phyloP scores from a whole-genome alignment of 2,113 vertebrate genomes.

The Eptesicus fuscus region DNA sequence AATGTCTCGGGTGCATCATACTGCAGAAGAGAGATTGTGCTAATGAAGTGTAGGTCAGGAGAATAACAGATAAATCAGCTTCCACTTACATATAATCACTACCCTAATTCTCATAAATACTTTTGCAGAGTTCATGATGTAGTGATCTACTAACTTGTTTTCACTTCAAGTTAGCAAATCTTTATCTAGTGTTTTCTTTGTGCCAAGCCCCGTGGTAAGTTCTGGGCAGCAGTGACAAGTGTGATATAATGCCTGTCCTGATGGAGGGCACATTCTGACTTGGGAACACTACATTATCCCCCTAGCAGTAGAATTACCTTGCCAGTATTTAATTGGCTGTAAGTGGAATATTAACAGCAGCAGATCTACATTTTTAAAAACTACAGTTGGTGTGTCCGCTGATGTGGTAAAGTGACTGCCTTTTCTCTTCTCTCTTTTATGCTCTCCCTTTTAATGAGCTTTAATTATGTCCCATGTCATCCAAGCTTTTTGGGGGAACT shows the following conservation, averaged over 20 bases:
- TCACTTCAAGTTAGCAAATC: slow-evolving; percentile 67
- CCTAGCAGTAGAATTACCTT: slow-evolving; percentile 33
- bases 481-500: not conserved
- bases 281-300: slow-evolving; percentile 27
- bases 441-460: not conserved
- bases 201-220: slow-evolving; percentile 54
- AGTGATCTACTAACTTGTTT: slow-evolving; percentile 58
- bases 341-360: slow-evolving; percentile 55
- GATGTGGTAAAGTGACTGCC: not conserved
- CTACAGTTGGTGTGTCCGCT: not conserved
- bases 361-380: slow-evolving; percentile 15
- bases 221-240: slow-evolving; percentile 41
- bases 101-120: slow-evolving; percentile 65
- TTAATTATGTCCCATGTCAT: not conserved
- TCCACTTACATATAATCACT: slow-evolving; percentile 60
- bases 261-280: slow-evolving; percentile 47
- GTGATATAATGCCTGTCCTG: slow-evolving; percentile 53
- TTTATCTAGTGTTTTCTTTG: slow-evolving; percentile 37
- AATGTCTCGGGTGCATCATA: slow-evolving; percentile 50
- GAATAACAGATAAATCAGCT: slow-evolving; percentile 64
- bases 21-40: slow-evolving; percentile 40
- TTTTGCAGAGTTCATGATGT: slow-evolving; percentile 57
- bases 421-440: slow-evolving; percentile 17
- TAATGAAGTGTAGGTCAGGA: slow-evolving; percentile 65
- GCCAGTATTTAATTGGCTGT: slow-evolving; percentile 62